Conservation (phyloP, 2,888 invertebrate species). For the Lasioglossum vierecki region DNA sequence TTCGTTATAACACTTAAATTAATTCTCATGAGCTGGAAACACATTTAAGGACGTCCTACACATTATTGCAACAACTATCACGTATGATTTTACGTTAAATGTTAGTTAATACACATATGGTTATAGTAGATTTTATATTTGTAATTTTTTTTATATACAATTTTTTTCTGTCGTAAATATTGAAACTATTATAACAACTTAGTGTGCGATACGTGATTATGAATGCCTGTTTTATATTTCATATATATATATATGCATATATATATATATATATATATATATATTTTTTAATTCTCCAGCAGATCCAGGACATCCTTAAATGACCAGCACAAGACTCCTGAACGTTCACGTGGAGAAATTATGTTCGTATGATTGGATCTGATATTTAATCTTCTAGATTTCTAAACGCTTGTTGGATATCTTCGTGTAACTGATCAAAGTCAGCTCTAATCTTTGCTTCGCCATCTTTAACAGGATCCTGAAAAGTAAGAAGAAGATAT, state of each 20-base stretch:
- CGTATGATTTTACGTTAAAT: slow-evolving; percentile 35
- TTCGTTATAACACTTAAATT: slow-evolving; percentile 45
- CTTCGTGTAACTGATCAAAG: slow-evolving; percentile 98
- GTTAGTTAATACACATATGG: slow-evolving; percentile 45
- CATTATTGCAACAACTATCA: slow-evolving; percentile 66
- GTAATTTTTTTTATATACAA: slow-evolving; percentile 60
- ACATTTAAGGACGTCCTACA: slow-evolving; percentile 77
- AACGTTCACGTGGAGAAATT: slow-evolving; percentile 54
- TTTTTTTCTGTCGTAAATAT: slow-evolving; percentile 24
- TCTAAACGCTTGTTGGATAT: slow-evolving; percentile 98
- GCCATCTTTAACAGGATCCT: slow-evolving; percentile 99
- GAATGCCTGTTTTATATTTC: slow-evolving; percentile 28
- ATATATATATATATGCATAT: neutral
- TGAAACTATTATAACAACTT: slow-evolving; percentile 42
- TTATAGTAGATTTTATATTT: slow-evolving; percentile 46
- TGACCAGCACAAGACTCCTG: slow-evolving; percentile 62
- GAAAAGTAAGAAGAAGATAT: neutral
- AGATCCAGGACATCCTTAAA: slow-evolving; percentile 72
- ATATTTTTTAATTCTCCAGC: slow-evolving; percentile 16
- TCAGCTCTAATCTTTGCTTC: slow-evolving; percentile 98
- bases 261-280: neutral
- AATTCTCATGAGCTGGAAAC: slow-evolving; percentile 57
- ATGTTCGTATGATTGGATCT: slow-evolving; percentile 47
- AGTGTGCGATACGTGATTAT: slow-evolving; percentile 50
- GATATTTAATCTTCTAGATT: slow-evolving; percentile 96